Evolutionary conservation across 2,888 invertebrate species (phyloP), one percentile per base, ranked within the genome.

Genomic region (Xiphydria camelus): DNA sequence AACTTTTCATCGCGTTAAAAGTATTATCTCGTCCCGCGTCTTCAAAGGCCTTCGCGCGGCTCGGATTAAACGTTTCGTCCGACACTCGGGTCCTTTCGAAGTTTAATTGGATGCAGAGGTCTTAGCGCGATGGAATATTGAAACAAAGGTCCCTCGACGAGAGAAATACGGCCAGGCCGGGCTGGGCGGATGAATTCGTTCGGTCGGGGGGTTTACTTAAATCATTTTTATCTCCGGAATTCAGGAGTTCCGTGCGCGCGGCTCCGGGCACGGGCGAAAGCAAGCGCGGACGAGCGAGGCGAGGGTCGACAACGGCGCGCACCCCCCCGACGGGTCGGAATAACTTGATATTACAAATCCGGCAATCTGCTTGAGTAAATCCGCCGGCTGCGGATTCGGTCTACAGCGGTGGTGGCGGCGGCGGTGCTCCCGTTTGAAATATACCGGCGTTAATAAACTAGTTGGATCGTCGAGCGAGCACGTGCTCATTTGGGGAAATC

Each of bases 141-240:
- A 29, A 12, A 12, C 14, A 12, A 29, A 29, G 29, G 29, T 12
- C 3, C n/a, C n/a, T n/a, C 9, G 12, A 2, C 29, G 14, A 10
- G 14, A 4, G 15, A 10, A 14, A 4, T 2, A 5, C 4, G 26
- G 4, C 7, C 12, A 26, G 33, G 23, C 36, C 23, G 15, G 29
- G 14, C 23, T 41, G 21, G 18, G 36, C 37, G 23, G 47, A 47
- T 51, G 45, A 49, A 56, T 55, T 48, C 45, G 33, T 35, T 47
- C 36, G 31, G 33, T 23, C 37, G 38, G 31, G 5, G 14, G 14
- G 40, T 40, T 50, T 47, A 39, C 44, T 49, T 48, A 45, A 58
- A 59, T 62, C 61, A 61, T 63, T 62, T 63, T 63, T 62, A 63
- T 63, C 62, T 56, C 48, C 32, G 25, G 39, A 40, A 54, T 58